Conservation (phyloP, 2,888 invertebrate genomes). For the Teleiodes luculella region DNA sequence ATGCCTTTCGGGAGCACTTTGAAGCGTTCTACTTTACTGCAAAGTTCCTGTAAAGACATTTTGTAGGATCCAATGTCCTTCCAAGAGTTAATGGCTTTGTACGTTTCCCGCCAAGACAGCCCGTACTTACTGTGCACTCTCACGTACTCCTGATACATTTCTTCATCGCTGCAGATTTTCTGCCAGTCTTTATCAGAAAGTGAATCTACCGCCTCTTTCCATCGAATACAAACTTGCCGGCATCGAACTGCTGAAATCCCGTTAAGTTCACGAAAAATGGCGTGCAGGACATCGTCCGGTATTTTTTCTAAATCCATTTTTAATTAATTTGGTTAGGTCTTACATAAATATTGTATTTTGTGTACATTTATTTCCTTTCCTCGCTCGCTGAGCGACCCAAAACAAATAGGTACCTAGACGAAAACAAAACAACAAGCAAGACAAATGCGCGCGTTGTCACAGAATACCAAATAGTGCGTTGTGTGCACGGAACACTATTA, state of each 20-base stretch:
- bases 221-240: background rate
- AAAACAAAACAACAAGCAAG: too few relatives aligned
- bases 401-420: background rate
- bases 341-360: too few relatives aligned
- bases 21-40: background rate
- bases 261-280: background rate
- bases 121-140: background rate
- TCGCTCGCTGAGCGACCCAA: too few relatives aligned
- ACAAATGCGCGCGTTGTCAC: too few relatives aligned
- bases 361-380: too few relatives aligned
- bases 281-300: background rate
- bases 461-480: too few relatives aligned
- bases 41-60: background rate
- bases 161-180: background rate
- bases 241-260: background rate
- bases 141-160: background rate
- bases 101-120: background rate
- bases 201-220: background rate
- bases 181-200: background rate
- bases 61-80: background rate
- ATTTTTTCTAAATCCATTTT: background rate
- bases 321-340: background rate
- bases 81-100: background rate
- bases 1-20: background rate
- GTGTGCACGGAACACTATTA: too few relatives aligned